phyloP scores from a whole-genome alignment of 1,140 invertebrate genomes.

The Sycobia sp. region DNA sequence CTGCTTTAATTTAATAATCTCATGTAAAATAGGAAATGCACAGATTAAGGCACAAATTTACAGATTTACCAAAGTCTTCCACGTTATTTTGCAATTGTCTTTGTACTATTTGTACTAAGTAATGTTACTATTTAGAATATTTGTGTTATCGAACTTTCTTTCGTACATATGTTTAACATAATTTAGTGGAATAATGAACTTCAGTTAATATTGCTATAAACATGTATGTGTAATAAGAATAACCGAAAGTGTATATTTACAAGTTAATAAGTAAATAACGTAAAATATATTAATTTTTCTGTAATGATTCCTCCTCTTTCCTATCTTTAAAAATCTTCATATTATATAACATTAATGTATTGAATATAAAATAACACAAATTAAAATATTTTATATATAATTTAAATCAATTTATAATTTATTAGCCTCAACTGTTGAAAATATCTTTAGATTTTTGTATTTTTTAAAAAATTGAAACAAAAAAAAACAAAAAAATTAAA shows the following conservation, averaged over 20 bases:
- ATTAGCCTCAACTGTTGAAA: too few relatives aligned
- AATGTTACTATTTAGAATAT: slow-evolving; percentile 4
- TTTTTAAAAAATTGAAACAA: slow-evolving; percentile 1
- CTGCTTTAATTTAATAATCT: slow-evolving; percentile 14
- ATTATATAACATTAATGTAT: too few relatives aligned
- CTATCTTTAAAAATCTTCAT: background rate
- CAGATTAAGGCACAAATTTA: slow-evolving; percentile 30
- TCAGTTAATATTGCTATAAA: slow-evolving; percentile 20
- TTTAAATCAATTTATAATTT: background rate
- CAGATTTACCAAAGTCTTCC: slow-evolving; percentile 19
- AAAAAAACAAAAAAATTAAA: background rate
- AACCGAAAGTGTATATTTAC: slow-evolving; percentile 19
- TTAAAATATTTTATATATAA: slow-evolving; percentile 1
- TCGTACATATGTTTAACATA: slow-evolving; percentile 15
- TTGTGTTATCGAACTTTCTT: slow-evolving; percentile 2
- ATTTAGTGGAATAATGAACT: slow-evolving; percentile 15
- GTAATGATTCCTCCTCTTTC: background rate
- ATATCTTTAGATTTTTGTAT: too few relatives aligned
- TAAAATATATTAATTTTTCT: background rate
- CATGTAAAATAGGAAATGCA: slow-evolving; percentile 27
- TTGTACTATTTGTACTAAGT: slow-evolving; percentile 27
- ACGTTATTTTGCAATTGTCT: slow-evolving; percentile 11
- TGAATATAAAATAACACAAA: background rate
- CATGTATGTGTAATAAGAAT: slow-evolving; percentile 10
- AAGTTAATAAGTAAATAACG: slow-evolving; percentile 30